A percentile compares a stretch with the other conserved stretches of the same genome.
Evolutionary conservation across 1,140 invertebrate genomes (phyloP).

Genomic region (Acromyrmex heyeri): DNA sequence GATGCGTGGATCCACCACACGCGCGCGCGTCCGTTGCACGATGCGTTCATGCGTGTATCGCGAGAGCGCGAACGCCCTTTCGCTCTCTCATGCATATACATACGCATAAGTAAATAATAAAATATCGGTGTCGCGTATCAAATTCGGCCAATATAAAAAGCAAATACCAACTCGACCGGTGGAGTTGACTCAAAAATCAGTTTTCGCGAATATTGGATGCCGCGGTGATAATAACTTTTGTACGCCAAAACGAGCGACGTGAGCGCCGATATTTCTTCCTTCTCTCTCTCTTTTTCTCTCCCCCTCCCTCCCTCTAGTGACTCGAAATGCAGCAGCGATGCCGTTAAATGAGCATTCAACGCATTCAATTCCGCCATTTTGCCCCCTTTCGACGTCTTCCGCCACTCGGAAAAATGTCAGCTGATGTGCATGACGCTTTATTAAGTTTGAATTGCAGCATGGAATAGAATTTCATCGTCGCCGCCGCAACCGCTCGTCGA

Average conservation of each 20-base stretch:
- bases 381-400: no score
- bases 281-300: background rate
- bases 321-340: no score
- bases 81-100: slow-evolving; percentile 55
- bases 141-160: slow-evolving; percentile 59
- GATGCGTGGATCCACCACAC: slow-evolving; percentile 15
- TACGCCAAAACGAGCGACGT: slow-evolving; percentile 26
- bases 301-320: no score
- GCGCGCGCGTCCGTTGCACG: background rate
- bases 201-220: slow-evolving; percentile 39
- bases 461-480: no score
- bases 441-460: no score
- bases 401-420: no score
- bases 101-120: slow-evolving; percentile 63
- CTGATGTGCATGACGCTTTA: no score
- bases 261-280: background rate
- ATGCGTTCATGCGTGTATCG: background rate
- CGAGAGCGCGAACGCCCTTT: background rate
- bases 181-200: slow-evolving; percentile 60
- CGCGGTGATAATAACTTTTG: slow-evolving; percentile 58
- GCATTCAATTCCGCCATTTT: no score
- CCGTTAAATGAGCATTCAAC: no score
- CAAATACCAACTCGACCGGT: slow-evolving; percentile 37
- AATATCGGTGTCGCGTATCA: slow-evolving; percentile 58
- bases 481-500: no score